phyloP scores from a whole-genome alignment of 2,797 vertebrate species.

The Pagetopsis macropterus region DNA sequence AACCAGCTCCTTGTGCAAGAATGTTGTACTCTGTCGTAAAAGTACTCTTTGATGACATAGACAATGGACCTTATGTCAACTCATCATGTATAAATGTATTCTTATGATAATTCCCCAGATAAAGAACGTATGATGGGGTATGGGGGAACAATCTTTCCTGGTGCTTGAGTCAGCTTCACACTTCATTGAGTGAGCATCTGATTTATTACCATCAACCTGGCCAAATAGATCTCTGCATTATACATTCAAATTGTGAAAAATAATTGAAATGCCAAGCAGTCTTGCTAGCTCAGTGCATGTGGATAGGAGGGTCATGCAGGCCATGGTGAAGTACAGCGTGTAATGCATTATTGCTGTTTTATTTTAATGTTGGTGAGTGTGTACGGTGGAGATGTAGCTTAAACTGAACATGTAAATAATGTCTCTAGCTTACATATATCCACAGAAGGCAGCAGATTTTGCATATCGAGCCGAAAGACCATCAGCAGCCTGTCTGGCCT shows the following conservation, averaged over 20 bases:
- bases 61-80: constrained; percentile 6
- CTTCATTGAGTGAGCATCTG: constrained; percentile 59
- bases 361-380: constrained; percentile 14
- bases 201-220: constrained; percentile 62
- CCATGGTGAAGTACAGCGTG: constrained; percentile 21
- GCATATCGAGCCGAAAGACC: constrained; percentile 54
- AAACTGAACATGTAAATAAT: constrained; percentile 15
- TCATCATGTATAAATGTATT: background rate
- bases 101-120: constrained; percentile 12
- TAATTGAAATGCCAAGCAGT: constrained; percentile 76
- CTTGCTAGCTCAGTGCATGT: constrained; percentile 39
- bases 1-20: constrained; percentile 12
- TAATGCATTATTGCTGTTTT: constrained; percentile 34
- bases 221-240: constrained; percentile 63
- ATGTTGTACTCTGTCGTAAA: background rate
- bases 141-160: constrained; percentile 6
- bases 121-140: constrained; percentile 17
- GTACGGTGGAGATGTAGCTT: background rate
- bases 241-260: constrained; percentile 66
- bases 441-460: constrained; percentile 39
- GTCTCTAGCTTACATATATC: constrained; percentile 32
- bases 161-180: constrained; percentile 58
- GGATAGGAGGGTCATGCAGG: constrained; percentile 15
- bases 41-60: constrained; percentile 10
- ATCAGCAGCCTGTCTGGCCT: constrained; percentile 51